Percentiles rank a stretch among this genome's conserved stretches.
Conservation (phyloP, 2,113 vertebrate genomes). For the Telmatochromis sp. region DNA sequence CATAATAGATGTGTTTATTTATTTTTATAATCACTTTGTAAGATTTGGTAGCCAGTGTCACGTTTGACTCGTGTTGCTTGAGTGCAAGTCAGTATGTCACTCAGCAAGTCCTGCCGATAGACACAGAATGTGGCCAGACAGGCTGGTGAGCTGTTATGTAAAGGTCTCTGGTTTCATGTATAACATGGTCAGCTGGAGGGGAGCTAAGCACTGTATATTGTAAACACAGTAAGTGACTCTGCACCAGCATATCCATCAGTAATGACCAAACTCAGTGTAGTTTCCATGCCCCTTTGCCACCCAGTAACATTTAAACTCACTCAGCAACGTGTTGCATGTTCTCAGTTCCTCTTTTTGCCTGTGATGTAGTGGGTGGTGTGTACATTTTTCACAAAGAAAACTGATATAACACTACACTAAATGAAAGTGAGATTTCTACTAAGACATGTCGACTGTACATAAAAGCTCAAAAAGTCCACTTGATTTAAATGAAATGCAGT, state of each 20-base stretch:
- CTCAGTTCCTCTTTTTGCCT: neutral
- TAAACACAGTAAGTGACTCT: neutral
- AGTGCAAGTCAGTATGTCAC: neutral
- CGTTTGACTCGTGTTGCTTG: neutral
- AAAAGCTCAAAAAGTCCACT: neutral
- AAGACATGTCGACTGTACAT: neutral
- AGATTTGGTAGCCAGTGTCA: neutral
- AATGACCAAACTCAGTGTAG: neutral
- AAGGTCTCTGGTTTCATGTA: neutral
- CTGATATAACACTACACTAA: neutral
- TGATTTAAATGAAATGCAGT: neutral
- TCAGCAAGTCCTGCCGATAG: neutral
- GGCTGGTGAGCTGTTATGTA: neutral
- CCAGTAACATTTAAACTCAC: neutral
- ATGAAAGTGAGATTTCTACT: neutral
- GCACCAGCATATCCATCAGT: neutral
- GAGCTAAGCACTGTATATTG: neutral
- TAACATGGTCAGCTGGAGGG: neutral
- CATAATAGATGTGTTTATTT: neutral
- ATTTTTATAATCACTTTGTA: neutral
- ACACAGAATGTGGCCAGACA: slow-evolving; percentile 1
- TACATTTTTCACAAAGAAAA: neutral
- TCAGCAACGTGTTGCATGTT: neutral
- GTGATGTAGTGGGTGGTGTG: neutral
- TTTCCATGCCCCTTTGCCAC: neutral